Evolutionary conservation across 37 sponge, comb jelly and placozoan genomes (phyloP), one percentile per base, ranked within the genome.

Genomic region (Crambe crambe): DNA sequence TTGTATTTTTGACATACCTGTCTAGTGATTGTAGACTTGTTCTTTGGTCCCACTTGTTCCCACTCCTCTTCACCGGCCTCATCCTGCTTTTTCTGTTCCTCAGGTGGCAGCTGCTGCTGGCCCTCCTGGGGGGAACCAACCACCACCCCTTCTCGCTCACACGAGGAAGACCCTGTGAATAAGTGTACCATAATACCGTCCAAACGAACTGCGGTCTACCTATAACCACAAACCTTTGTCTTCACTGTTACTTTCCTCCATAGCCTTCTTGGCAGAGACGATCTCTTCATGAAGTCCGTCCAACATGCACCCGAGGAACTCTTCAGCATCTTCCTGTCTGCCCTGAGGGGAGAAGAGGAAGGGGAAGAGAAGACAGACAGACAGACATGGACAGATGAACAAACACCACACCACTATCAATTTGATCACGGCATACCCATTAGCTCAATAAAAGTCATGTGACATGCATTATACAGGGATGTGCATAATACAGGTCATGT

Each of bases 311-410:
- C 95, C 92, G 0, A 98, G 89, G 73, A 98, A 98, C 80, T 98
- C 99, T 73, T 98, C 95, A 21, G 99, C 97, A 85, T 98, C 99
- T 73, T 98, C 99, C 57, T 98, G 99, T 2, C 93, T 68, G 18
- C 97, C 92, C 92, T 92, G 64, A 34, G 34, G 37, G 27, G 31
- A 44, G 10, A 60, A 47, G 51, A 15, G 51, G 51, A 15, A 47
- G n/a, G n/a, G n/a, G n/a, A n/a, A n/a, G n/a, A n/a, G n/a, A n/a
- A n/a, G n/a, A n/a, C n/a, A n/a, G n/a, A n/a, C n/a, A n/a, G n/a
- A n/a, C n/a, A n/a, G n/a, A n/a, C n/a, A n/a, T n/a, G n/a, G n/a
- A n/a, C n/a, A n/a, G n/a, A n/a, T n/a, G n/a, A n/a, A n/a, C n/a
- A n/a, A n/a, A n/a, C n/a, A n/a, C n/a, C n/a, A n/a, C n/a, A n/a